These are phyloP conservation scores for Fukomys damarensis DNA, from an alignment of 2,113 vertebrate species.

Conservation along the genomic window DNA sequence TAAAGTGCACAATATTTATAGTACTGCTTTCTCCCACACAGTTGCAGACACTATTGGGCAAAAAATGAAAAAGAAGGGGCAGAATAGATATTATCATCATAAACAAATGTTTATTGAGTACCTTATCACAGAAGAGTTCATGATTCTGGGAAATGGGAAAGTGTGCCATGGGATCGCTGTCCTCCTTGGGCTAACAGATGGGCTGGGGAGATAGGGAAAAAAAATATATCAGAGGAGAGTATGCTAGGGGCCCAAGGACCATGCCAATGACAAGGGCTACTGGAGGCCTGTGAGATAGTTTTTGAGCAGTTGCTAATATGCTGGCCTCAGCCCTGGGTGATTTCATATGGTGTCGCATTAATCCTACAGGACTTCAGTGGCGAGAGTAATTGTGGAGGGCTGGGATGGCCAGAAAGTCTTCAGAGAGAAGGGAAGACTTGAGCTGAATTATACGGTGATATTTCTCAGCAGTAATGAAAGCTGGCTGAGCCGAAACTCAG, in stretches of 20 bases:
- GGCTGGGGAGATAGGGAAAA: not conserved
- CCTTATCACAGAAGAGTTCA: not conserved
- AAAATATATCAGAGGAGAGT: not conserved
- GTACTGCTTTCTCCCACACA: not conserved
- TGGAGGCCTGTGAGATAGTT: constrained; percentile 13
- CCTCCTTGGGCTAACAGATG: not conserved
- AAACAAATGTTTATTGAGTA: constrained; percentile 1
- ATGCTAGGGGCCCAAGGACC: constrained; percentile 11
- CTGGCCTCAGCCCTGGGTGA: constrained; percentile 53
- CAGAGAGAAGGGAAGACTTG: constrained; percentile 56
- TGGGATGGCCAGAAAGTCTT: constrained; percentile 35
- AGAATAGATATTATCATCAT: not conserved
- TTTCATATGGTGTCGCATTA: constrained; percentile 46
- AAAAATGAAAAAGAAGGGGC: not conserved
- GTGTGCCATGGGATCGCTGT: not conserved
- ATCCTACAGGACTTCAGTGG: constrained; percentile 56
- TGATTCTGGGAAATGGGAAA: not conserved
- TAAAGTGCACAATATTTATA: not conserved
- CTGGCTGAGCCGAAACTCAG: constrained; percentile 64
- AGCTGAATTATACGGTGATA: constrained; percentile 69
- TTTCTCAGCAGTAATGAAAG: constrained; percentile 69
- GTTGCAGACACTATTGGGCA: not conserved
- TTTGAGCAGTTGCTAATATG: constrained; percentile 47
- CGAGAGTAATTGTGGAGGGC: constrained; percentile 29
- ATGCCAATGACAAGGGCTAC: not conserved